Base-by-base conservation (phyloP, 2,797 vertebrate genomes). In the Silurus aristotelis region DNA sequence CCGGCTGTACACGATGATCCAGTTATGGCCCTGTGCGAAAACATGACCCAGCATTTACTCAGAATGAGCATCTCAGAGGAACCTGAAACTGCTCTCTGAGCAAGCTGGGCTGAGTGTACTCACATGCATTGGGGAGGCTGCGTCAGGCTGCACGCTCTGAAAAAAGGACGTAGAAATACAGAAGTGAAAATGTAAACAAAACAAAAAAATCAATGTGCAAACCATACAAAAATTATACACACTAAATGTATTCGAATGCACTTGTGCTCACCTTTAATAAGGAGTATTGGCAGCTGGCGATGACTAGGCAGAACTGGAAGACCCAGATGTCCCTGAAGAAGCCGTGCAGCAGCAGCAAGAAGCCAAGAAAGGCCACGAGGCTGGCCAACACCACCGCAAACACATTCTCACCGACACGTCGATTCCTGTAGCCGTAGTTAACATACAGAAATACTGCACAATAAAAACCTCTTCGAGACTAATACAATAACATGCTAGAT, bases 301-400 rank as follows among this genome's bases (percentile, higher is more conserved):
- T 98, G 91, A 98, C 97, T 89, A 97, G 90, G 89, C 97, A 98
- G 92, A 97, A 98, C 95, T 97, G 97, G 93, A 98, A 97, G 88
- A 98, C 96, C 96, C 96, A 98, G 91, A 98, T 97, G 94, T 98
- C 97, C 73, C 95, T 95, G 94, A 97, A 98, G 89, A 97, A 97
- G 90, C 96, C 97, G 86, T 96, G 95, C 22, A 96, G 95, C 73
- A 98, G 94, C 75, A 98, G 91, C n/a, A 97, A 91, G 90, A 97
- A 97, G 48, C 97, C 97, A 84, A 98, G 92, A 90, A 98, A 97
- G 79, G 97, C 96, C 72, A 97, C 97, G 81, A 98, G 92, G 89
- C 95, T 96, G 91, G 96, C 96, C 88, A 98, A 92, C 75, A 96
- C 93, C 56, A 98, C 94, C 0, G 96, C 96, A 48, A 97, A 96